Base-by-base conservation (phyloP, 2,797 vertebrate species). In the Sebastes goodei region DNA sequence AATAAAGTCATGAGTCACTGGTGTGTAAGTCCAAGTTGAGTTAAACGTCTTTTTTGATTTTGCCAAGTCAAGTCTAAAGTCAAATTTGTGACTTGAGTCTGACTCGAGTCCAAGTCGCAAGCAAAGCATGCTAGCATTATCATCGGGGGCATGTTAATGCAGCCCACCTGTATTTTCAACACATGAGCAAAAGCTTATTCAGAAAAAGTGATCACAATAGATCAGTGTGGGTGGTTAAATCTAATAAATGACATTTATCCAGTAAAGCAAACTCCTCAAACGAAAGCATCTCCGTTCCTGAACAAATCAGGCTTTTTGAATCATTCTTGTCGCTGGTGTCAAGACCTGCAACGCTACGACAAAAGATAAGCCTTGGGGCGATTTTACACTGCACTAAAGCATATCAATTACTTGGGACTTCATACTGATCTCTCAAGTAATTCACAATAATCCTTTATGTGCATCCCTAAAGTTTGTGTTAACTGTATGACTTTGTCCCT, bases 401-500 rank as follows among this genome's bases (percentile, higher is more conserved):
- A 49, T 17, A 72, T 74, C 12, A 69, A 56, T 76, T 66, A 53
- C 52, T 38, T 29, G 5, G 3, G 30, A 49, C 25, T 82, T 84
- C 11, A 56, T 8, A 35, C 21, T 32, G 17, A 55, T 78, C 38
- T 74, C 63, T 14, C 4, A 81, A 49, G 20, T 33, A 74, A 74
- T 83, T 68, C 20, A 62, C 1, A n/a, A 15, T 70, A 32, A 87
- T 67, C 70, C 59, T 61, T 71, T 60, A 38, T 69, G 29, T 14
- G 17, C 61, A 69, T 82, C 69, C 68, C n/a, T 53, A 65, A 82
- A 89, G 78, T 93, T 90, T 83, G 60, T 78, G 46, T 78, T 76
- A 62, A 74, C 74, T 80, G 38, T 69, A 52, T 91, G 84, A 93
- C 92, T 90, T 93, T 93, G 87, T 84, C 70, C 30, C 52, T 30